These are phyloP conservation scores for Oreohelix idahoensis DNA, from an alignment of 1,140 invertebrate genomes.

Conservation along the genomic window DNA sequence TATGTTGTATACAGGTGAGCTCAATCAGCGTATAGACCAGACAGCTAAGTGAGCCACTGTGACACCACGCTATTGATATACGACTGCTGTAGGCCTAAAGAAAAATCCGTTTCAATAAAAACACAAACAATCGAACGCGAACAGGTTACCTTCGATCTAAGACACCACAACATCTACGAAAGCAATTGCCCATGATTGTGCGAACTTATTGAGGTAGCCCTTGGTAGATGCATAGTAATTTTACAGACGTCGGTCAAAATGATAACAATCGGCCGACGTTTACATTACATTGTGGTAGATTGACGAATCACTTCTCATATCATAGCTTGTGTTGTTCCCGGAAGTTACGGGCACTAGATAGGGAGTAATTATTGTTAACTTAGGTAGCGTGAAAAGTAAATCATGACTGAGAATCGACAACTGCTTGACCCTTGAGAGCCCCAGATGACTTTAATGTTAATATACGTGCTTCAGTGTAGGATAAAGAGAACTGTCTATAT, in stretches of 20 bases:
- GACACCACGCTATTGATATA: no score
- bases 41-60: no score
- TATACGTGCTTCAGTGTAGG: no score
- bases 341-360: neutral
- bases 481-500: no score
- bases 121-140: no score
- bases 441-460: no score
- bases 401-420: no score
- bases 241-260: neutral
- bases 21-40: no score
- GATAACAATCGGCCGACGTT: neutral
- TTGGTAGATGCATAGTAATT: neutral
- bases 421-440: no score
- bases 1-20: no score
- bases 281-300: neutral
- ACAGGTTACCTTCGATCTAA: slow-evolving; percentile 21
- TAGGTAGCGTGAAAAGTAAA: neutral
- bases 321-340: neutral
- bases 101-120: no score
- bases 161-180: slow-evolving; percentile 28
- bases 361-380: slow-evolving; percentile 8
- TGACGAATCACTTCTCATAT: neutral
- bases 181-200: slow-evolving; percentile 29
- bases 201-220: neutral
- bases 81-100: no score